phyloP scores from a whole-genome alignment of 1,140 invertebrate genomes.

The Achatina immaculata region DNA sequence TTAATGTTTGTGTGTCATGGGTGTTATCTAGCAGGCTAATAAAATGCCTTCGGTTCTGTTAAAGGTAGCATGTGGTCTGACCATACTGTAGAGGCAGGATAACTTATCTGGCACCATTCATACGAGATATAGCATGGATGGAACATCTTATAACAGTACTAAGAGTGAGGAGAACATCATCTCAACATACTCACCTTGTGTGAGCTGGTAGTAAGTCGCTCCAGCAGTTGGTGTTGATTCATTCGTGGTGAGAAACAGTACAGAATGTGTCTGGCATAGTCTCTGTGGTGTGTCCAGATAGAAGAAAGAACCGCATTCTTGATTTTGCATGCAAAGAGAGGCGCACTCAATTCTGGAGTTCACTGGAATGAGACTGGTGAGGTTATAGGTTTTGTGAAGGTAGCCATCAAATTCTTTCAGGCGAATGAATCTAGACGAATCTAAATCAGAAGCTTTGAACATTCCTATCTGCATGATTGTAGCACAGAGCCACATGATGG shows the following conservation, averaged over 20 bases:
- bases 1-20: too few relatives aligned
- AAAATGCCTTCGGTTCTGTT: too few relatives aligned
- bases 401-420: neutral
- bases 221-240: neutral
- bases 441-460: neutral
- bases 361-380: neutral
- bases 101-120: too few relatives aligned
- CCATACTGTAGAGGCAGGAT: too few relatives aligned
- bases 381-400: neutral
- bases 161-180: too few relatives aligned
- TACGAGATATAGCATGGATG: too few relatives aligned
- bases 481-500: neutral
- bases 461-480: neutral
- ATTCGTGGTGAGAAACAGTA: neutral
- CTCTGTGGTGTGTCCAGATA: neutral
- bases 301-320: slow-evolving; percentile 1
- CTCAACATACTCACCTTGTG: neutral
- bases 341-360: neutral
- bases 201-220: neutral
- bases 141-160: too few relatives aligned
- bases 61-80: too few relatives aligned
- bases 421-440: neutral
- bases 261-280: neutral
- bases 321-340: neutral
- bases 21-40: too few relatives aligned